phyloP scores from a whole-genome alignment of 2,888 invertebrate species.

The Apamea monoglypha region DNA sequence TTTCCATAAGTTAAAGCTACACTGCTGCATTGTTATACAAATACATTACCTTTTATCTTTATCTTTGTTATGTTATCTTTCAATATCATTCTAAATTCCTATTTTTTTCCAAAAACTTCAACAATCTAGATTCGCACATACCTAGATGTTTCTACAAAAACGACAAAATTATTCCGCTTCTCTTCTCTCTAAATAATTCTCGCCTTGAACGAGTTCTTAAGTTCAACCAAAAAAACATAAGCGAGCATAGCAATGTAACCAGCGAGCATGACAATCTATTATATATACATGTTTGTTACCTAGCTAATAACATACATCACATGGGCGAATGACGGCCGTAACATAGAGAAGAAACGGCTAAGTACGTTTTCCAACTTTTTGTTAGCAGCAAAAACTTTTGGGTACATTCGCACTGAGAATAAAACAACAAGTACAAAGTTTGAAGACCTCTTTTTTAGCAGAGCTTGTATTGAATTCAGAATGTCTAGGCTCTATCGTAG shows the following conservation, averaged over 20 bases:
- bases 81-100: not conserved
- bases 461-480: constrained; percentile 28
- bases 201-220: constrained; percentile 50
- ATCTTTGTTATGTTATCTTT: not conserved
- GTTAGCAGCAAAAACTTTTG: constrained; percentile 40
- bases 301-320: constrained; percentile 36
- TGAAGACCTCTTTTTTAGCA: constrained; percentile 31
- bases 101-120: not conserved
- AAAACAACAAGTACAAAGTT: constrained; percentile 9
- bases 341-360: constrained; percentile 16
- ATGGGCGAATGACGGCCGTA: constrained; percentile 32
- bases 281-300: constrained; percentile 42
- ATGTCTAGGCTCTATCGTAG: not conserved
- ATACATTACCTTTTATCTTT: not conserved
- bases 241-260: constrained; percentile 5
- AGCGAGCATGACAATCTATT: constrained; percentile 19
- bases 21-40: not conserved
- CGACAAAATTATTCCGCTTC: not conserved
- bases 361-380: constrained; percentile 32
- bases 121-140: not conserved
- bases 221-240: constrained; percentile 43
- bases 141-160: not conserved
- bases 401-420: constrained; percentile 24
- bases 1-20: not conserved
- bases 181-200: constrained; percentile 7